Evolutionary conservation across 2,888 invertebrate species (phyloP).

Genomic region (Drosophila sordidula): DNA sequence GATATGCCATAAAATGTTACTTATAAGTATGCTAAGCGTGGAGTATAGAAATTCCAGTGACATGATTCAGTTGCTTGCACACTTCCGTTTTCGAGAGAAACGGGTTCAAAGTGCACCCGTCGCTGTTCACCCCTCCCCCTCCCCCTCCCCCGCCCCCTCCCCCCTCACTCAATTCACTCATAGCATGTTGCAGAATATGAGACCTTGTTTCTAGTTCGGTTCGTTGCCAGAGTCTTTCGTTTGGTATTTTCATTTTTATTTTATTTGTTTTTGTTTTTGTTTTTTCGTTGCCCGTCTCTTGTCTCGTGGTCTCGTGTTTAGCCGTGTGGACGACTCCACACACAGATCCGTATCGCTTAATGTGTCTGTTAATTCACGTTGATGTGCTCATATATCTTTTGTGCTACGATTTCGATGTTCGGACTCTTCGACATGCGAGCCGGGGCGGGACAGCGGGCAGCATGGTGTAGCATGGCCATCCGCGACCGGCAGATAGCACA

Average conservation of each 20-base stretch:
- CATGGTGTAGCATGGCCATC: conserved; percentile 12
- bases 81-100: conserved; percentile 66
- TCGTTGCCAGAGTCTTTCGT: conserved; percentile 78
- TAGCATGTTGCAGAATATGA: conserved; percentile 14
- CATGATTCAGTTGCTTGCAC: conserved; percentile 61
- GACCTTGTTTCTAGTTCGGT: conserved; percentile 36
- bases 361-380: conserved; percentile 81
- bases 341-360: conserved; percentile 76
- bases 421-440: conserved; percentile 64
- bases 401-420: conserved; percentile 72
- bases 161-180: neutral
- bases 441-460: neutral
- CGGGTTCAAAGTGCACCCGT: conserved; percentile 54
- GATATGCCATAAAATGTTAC: conserved; percentile 72
- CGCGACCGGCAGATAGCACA: conserved; percentile 33
- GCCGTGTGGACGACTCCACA: conserved; percentile 41
- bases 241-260: conserved; percentile 24
- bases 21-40: conserved; percentile 56
- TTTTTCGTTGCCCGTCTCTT: conserved; percentile 14
- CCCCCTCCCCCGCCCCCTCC: too few relatives aligned
- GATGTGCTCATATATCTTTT: conserved; percentile 79
- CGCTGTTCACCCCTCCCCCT: neutral
- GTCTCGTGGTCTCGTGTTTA: conserved; percentile 64
- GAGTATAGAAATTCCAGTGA: conserved; percentile 47
- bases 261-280: conserved; percentile 9